Conservation (phyloP, 64 coral and sea anemone genomes). For the Cladopsammia gracilis region DNA sequence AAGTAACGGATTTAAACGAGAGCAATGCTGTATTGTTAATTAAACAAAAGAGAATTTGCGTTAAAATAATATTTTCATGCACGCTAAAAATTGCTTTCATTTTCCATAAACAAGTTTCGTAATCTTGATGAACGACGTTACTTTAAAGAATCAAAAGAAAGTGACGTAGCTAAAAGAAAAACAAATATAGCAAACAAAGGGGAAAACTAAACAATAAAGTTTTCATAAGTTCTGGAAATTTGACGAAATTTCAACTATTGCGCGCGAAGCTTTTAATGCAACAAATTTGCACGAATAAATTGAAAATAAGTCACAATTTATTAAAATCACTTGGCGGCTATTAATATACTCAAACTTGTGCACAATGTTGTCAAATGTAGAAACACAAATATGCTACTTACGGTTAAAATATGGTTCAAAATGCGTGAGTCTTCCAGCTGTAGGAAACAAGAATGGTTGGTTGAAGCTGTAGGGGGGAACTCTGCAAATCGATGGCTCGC, state of each 20-base stretch:
- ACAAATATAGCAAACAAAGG: constrained; percentile 19
- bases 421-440: background rate
- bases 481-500: background rate
- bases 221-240: constrained; percentile 7
- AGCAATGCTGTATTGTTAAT: too few species aligned
- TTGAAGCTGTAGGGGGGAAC: background rate
- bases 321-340: too few species aligned
- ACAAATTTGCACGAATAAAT: background rate
- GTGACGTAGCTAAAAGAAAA: background rate
- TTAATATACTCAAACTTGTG: too few species aligned
- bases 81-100: background rate
- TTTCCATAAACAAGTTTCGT: background rate
- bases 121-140: background rate
- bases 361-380: too few species aligned
- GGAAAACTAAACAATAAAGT: background rate
- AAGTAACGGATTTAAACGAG: background rate
- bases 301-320: background rate
- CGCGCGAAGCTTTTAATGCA: background rate
- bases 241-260: background rate
- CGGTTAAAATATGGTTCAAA: background rate
- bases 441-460: background rate
- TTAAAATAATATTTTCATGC: background rate
- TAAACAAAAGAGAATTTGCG: too few species aligned
- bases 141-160: background rate
- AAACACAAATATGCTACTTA: background rate